phyloP scores from a whole-genome alignment of 2,797 vertebrate species.

The Oryzias sinensis region DNA sequence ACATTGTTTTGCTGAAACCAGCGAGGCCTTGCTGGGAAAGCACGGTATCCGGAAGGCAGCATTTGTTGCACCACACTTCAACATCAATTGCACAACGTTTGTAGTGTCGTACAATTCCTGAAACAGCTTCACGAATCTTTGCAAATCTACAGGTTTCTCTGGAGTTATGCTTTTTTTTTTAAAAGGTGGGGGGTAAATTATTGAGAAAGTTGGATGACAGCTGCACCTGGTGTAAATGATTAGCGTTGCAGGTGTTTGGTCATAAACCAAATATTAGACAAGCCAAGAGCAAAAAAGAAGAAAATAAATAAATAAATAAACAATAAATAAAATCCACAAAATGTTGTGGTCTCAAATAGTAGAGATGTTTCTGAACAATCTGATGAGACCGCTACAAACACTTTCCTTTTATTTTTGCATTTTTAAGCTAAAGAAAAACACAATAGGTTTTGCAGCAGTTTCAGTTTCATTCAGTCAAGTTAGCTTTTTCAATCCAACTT shows the following conservation, averaged over 20 bases:
- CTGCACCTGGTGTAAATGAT: background rate
- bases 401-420: no score
- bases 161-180: no score
- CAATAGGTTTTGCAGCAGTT: slow-evolving; percentile 9
- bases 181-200: background rate
- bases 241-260: background rate
- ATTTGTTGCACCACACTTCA: background rate
- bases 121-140: background rate
- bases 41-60: background rate
- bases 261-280: background rate
- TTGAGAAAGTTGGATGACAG: background rate
- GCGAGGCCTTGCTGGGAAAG: background rate
- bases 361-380: slow-evolving; percentile 1
- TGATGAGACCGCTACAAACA: background rate
- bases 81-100: background rate
- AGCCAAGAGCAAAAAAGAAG: background rate
- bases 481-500: slow-evolving; percentile 52
- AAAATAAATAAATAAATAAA: no score
- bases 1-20: slow-evolving; percentile 1
- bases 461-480: slow-evolving; percentile 45
- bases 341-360: background rate
- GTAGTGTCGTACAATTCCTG: background rate
- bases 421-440: slow-evolving; percentile 5
- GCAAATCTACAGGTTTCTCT: no score
- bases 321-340: background rate